Conservation (phyloP, 2,113 vertebrate genomes). For the Gopherus evgoodei region DNA sequence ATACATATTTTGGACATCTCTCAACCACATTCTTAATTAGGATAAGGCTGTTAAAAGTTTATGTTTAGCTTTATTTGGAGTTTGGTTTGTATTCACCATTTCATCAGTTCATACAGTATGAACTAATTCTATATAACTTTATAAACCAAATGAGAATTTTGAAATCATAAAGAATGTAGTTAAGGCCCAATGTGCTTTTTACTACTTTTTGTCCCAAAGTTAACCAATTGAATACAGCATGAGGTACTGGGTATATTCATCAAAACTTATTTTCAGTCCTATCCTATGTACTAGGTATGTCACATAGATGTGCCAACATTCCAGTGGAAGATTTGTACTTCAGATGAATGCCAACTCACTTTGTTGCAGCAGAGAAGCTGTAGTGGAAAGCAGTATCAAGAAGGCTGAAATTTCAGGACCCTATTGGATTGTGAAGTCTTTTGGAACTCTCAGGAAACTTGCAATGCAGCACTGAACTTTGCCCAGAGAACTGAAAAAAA, state of each 20-base stretch:
- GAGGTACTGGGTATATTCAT: neutral
- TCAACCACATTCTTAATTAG: neutral
- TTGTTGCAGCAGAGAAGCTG: neutral
- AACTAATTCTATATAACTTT: neutral
- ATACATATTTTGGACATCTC: neutral
- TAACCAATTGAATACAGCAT: neutral
- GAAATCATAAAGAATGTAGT: neutral
- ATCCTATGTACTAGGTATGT: neutral
- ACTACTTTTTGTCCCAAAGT: neutral
- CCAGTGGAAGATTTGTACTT: neutral
- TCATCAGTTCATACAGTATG: neutral
- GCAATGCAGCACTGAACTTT: neutral
- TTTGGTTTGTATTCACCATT: neutral
- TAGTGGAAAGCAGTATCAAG: neutral
- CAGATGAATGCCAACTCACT: neutral
- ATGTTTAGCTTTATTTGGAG: neutral
- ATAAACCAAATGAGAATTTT: neutral
- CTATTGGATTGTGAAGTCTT: neutral
- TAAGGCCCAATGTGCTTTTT: accelerated
- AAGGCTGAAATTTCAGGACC: neutral
- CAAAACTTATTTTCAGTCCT: neutral
- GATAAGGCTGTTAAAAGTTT: neutral
- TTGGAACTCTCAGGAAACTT: neutral
- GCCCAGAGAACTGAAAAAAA: neutral
- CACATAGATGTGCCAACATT: neutral